Evolutionary conservation across 2,113 vertebrate species (phyloP), one percentile per base, ranked within the genome.

Genomic region (Lutjanus erythropterus): DNA sequence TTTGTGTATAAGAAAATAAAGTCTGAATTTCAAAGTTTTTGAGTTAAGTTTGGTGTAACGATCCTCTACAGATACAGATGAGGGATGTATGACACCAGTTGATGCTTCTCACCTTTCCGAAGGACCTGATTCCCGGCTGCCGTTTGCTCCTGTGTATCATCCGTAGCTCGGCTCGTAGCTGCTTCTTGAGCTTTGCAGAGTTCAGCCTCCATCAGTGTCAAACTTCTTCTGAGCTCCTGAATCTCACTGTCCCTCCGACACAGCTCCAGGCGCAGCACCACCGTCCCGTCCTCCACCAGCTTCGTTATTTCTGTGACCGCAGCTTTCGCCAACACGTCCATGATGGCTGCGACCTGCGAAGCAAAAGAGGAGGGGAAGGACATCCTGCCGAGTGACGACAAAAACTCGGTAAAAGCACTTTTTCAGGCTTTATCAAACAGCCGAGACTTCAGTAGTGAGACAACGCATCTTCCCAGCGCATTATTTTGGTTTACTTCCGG

Each of bases 251-350:
- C 91, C 39, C 81, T 88, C 60, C 83, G 86, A 47, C 86, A 71
- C 84, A 94, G 86, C 77, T 95, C 92, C 81, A 93, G 52, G 0
- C 90, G 86, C 37, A 95, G 80, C 8, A 88, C 83, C 39, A 89
- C 78, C 0, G 68, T 64, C 12, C 88, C 89, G 27, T 88, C 91
- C 56, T 93, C 91, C 78, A 89, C 81, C 73, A 94, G 88, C 72
- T 92, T 92, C n/a, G 87, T 88, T 21, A 95, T 94, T 82, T 94
- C 94, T 3, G 88, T 85, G 5, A 93, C 91, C 1, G 92, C 94
- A 4, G 93, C 89, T 31, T 90, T 93, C 6, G 87, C 81, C 9
- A 95, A 61, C 12, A 84, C 88, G 6, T 95, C 93, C 93, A 95
- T 89, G 67, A 94, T 85, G 58, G 91, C 89, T 1, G 90, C 78